Base-by-base conservation (phyloP, 2,797 vertebrate genomes). In the Dermochelys coriacea region DNA sequence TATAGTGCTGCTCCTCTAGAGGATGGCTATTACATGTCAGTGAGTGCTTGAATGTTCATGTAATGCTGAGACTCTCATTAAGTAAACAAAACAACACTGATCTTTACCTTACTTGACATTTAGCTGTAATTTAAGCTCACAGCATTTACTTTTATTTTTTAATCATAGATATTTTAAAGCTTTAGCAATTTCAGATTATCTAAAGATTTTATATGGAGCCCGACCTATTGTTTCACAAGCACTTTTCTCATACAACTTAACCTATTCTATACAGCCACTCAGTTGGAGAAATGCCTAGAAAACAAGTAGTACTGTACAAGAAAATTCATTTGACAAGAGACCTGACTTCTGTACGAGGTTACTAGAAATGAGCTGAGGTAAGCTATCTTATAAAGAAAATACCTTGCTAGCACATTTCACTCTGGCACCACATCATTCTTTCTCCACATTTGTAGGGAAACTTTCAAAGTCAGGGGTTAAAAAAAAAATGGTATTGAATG, bases 301-400 rank as follows among this genome's bases (percentile, higher is more conserved):
- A 21, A 84, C 25, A 93, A 84, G 12, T 18, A 59, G 80, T 5
- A 54, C 54, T 54, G 54, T 54, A 25, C 0, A 78, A 93, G 21
- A 89, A 77, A 93, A 91, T 68, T 3, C 6, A 85, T 92, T 25
- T 71, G n/a, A 29, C 74, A 71, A 82, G 21, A 89, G 49, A 74
- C 4, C 10, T 10, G 34, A 89, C 29, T 71, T 93, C 78, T 90
- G 45, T 3, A 84, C 8, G 47, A 61, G 77, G 47, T 82, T 80
- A 52, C 49, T 86, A 84, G 34, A 93, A 74, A 4, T 61, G 81
- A 51, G 5, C 1, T 47, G 64, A 91, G 54, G 75, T 1, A 21
- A n/a, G 27, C 49, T 84, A 7, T 74, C 19, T 55, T 91, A 85
- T 80, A 77, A 87, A 91, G 23, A 68, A 95, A 95, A 31, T 37